Percentiles rank a stretch among this genome's conserved stretches.
These are phyloP conservation scores for Metellina segmentata DNA, from an alignment of 2,888 invertebrate species.

Conservation along the genomic window DNA sequence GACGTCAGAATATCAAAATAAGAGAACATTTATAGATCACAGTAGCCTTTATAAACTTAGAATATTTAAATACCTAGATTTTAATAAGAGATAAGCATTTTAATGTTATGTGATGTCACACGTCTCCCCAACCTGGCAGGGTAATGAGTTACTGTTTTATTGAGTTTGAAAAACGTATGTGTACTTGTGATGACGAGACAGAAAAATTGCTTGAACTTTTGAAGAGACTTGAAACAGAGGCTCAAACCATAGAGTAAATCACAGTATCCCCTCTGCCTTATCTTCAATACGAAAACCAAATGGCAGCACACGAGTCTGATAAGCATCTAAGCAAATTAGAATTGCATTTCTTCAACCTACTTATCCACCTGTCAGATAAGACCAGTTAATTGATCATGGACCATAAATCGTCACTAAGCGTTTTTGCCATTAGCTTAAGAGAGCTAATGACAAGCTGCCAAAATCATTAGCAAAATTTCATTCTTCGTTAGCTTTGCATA, in stretches of 20 bases:
- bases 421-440: slow-evolving; percentile 71
- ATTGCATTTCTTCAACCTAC: slow-evolving; percentile 60
- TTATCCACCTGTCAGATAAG: slow-evolving; percentile 59
- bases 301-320: slow-evolving; percentile 15
- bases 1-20: no score
- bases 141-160: no score
- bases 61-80: no score
- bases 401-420: slow-evolving; percentile 69
- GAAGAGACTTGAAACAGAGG: slow-evolving; percentile 18
- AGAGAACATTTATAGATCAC: no score
- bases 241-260: slow-evolving; percentile 40
- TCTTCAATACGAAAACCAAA: slow-evolving; percentile 18
- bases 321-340: slow-evolving; percentile 47
- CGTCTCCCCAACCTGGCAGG: no score
- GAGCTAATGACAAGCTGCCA: slow-evolving; percentile 54
- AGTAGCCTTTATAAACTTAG: no score
- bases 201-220: background rate
- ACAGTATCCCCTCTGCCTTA: slow-evolving; percentile 10
- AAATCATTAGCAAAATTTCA: slow-evolving; percentile 73
- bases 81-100: no score
- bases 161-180: background rate
- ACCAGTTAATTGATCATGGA: slow-evolving; percentile 53
- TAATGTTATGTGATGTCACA: no score
- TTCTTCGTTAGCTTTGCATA: slow-evolving; percentile 73
- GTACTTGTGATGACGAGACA: background rate